Conservation (phyloP, 2,113 vertebrate species). For the Saguinus imperator region DNA sequence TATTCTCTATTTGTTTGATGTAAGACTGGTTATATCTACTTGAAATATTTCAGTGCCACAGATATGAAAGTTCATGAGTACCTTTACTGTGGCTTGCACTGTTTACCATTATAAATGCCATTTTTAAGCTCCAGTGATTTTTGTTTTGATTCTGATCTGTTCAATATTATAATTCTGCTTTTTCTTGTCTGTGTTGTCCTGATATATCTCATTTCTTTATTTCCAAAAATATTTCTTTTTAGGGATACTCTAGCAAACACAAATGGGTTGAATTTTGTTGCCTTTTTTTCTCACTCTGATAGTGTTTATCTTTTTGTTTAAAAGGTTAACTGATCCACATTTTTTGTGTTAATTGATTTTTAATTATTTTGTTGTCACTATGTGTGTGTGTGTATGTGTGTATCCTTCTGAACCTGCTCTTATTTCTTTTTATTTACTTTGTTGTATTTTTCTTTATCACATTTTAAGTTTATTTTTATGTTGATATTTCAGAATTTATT, state of each 20-base stretch:
- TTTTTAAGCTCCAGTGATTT: neutral
- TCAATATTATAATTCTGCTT: neutral
- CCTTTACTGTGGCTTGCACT: neutral
- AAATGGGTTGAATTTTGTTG: neutral
- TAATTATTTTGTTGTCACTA: neutral
- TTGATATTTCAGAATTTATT: neutral
- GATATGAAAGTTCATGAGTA: neutral
- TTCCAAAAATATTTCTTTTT: neutral
- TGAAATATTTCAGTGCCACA: neutral
- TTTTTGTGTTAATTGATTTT: neutral
- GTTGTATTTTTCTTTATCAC: neutral
- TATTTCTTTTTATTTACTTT: constrained; percentile 5
- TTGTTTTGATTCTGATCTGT: neutral
- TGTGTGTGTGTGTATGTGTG: neutral
- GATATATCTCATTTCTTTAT: neutral
- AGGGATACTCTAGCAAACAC: neutral
- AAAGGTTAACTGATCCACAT: neutral
- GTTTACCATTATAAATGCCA: neutral
- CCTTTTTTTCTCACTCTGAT: neutral
- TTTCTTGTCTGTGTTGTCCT: neutral
- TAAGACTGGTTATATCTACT: neutral
- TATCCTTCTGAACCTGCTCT: neutral
- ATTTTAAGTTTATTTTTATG: neutral
- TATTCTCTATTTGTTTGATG: neutral
- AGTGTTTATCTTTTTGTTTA: neutral